Base-by-base conservation (phyloP, 2,888 invertebrate species). In the Ectobius pallidus region DNA sequence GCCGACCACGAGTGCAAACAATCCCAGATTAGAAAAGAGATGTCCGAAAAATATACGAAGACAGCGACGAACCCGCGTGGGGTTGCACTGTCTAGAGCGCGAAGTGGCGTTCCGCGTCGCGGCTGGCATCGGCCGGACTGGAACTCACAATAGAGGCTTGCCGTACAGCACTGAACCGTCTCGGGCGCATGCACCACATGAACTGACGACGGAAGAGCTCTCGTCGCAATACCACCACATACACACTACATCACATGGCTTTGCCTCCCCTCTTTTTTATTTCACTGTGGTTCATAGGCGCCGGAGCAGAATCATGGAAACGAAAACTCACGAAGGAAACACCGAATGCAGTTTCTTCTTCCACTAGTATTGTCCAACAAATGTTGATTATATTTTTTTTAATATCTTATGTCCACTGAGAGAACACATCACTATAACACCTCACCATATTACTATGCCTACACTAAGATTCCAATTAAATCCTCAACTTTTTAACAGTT, bases 1-100 rank as follows among this genome's bases (percentile, higher is more conserved):
- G 69, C 87, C 86, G 73, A 91, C 87, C 76, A 94, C 93, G 25
- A 93, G 83, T 30, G 89, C 85, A 80, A 91, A 90, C 75, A 92
- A 84, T 14, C 92, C 92, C 61, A 90, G 81, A 81, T 91, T 90
- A 14, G 90, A 90, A 80, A 89, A 90, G 22, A 90, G 86, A 83
- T 88, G 83, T 80, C 87, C 80, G 79, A 86, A 80, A 83, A 88
- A 84, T 80, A 74, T 82, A 78, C 77, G 80, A 76, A 78, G 80
- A 80, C 81, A 80, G 75, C 78, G 79, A 75, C 78, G 77, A 52
- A 77, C 78, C 63, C 73, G 39, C 34, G 72, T 55, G 68, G 42
- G 39, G 61, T 46, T 70, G 63, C 63, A 61, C 71, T 71, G 63
- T 32, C 55, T 11, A 20, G 22, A 27, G 52, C 55, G 71, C 62